These are phyloP conservation scores for Sclerurus mexicanus DNA, from an alignment of 2,113 vertebrate species.

Conservation along the genomic window DNA sequence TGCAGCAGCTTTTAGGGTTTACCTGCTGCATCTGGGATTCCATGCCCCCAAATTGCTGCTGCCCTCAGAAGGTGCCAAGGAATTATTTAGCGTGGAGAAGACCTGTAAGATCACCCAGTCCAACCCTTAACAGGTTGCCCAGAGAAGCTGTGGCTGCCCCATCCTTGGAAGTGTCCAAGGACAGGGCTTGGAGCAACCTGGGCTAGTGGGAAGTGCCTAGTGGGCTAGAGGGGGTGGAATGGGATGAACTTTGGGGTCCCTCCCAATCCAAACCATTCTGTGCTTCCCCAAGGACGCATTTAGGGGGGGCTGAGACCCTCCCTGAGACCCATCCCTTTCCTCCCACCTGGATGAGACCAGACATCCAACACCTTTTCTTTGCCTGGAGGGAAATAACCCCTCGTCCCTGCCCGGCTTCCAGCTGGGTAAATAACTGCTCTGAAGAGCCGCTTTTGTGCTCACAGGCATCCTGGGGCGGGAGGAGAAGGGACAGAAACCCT, in stretches of 20 bases:
- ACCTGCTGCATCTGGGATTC: background rate
- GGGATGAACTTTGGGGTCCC: background rate
- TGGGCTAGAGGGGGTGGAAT: background rate
- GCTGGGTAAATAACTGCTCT: background rate
- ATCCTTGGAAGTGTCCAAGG: background rate
- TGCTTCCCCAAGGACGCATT: background rate
- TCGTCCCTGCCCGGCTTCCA: background rate
- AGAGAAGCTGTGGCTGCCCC: background rate
- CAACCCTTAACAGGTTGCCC: background rate
- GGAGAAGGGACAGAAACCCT: background rate
- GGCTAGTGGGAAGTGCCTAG: background rate
- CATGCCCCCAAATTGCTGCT: background rate
- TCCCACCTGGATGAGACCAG: background rate
- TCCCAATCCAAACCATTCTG: background rate
- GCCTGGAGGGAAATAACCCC: background rate
- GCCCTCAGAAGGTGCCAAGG: background rate
- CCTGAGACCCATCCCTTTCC: background rate
- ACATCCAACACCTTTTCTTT: background rate
- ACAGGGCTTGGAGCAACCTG: background rate
- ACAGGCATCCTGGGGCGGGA: background rate
- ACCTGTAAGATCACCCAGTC: background rate
- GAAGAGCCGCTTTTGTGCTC: background rate
- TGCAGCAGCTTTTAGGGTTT: background rate
- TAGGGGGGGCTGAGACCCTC: background rate
- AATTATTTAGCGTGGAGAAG: background rate